Conservation (phyloP, 1,140 invertebrate genomes). For the Dinothrombium tinctorium region DNA sequence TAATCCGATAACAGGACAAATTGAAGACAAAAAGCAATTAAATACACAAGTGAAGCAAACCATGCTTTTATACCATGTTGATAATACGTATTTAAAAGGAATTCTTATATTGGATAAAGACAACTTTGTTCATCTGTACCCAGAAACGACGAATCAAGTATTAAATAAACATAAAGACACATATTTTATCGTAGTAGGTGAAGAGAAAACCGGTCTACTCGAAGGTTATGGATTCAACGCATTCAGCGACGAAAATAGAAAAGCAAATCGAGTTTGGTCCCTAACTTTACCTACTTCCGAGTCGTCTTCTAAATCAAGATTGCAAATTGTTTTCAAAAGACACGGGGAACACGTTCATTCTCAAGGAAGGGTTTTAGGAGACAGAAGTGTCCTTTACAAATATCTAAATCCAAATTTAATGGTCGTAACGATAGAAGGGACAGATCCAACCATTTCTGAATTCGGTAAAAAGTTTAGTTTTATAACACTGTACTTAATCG, state of each 20-base stretch:
- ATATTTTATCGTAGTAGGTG: slow-evolving; percentile 24
- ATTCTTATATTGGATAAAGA: slow-evolving; percentile 49
- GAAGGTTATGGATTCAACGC: slow-evolving; percentile 31
- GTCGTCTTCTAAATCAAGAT: background rate
- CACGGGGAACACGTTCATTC: slow-evolving; percentile 72
- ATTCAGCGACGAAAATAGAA: slow-evolving; percentile 19
- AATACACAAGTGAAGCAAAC: slow-evolving; percentile 47
- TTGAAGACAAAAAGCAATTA: slow-evolving; percentile 32
- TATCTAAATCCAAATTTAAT: slow-evolving; percentile 94
- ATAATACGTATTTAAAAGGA: slow-evolving; percentile 43
- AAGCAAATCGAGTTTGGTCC: slow-evolving; percentile 39
- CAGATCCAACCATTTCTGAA: background rate
- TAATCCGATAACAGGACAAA: slow-evolving; percentile 57
- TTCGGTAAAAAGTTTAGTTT: slow-evolving; percentile 5
- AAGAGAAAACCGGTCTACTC: slow-evolving; percentile 34
- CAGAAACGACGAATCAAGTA: slow-evolving; percentile 27
- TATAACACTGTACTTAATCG: slow-evolving; percentile 58
- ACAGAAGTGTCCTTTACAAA: slow-evolving; percentile 91
- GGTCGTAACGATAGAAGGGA: slow-evolving; percentile 44
- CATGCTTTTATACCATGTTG: slow-evolving; percentile 34
- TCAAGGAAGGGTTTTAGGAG: slow-evolving; percentile 74
- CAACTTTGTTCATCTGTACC: slow-evolving; percentile 36
- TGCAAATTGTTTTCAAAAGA: slow-evolving; percentile 37
- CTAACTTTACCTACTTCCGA: slow-evolving; percentile 29
- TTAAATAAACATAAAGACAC: slow-evolving; percentile 16